A percentile compares a stretch with the other conserved stretches of the same genome.
These are phyloP conservation scores for Cairina moschata DNA, from an alignment of 2,113 vertebrate species.

Conservation along the genomic window DNA sequence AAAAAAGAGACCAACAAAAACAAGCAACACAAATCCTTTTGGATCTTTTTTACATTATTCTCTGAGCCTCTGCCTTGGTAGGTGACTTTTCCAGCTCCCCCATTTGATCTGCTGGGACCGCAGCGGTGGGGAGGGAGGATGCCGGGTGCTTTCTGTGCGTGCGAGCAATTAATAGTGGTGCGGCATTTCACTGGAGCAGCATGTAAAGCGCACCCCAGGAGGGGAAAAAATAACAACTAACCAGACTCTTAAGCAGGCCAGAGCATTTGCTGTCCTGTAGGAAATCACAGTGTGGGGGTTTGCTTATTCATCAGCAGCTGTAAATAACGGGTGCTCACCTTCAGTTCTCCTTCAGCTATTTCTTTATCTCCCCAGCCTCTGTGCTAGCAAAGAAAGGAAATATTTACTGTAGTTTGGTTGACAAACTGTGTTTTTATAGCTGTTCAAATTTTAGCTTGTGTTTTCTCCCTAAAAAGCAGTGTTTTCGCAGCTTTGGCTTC, in stretches of 20 bases:
- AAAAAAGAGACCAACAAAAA: neutral
- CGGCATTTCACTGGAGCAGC: neutral
- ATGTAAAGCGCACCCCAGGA: slow-evolving; percentile 22
- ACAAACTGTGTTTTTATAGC: neutral
- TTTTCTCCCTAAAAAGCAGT: neutral
- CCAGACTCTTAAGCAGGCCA: slow-evolving; percentile 8
- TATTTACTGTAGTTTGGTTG: neutral
- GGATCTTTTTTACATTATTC: neutral
- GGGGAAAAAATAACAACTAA: neutral
- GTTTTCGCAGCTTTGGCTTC: neutral
- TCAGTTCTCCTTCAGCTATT: slow-evolving; percentile 51
- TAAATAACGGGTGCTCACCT: slow-evolving; percentile 40
- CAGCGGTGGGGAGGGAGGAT: neutral
- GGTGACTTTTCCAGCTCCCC: slow-evolving; percentile 9
- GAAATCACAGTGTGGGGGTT: neutral
- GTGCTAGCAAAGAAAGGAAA: neutral
- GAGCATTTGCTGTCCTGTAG: slow-evolving; percentile 19
- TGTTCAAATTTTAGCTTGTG: neutral
- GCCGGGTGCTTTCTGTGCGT: neutral
- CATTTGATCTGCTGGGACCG: neutral
- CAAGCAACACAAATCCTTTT: neutral
- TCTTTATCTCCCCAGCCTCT: neutral
- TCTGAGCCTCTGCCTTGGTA: neutral
- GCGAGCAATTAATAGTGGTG: slow-evolving; percentile 24
- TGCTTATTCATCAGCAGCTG: slow-evolving; percentile 18